phyloP scores from a whole-genome alignment of 2,113 vertebrate genomes.

The Columba livia region DNA sequence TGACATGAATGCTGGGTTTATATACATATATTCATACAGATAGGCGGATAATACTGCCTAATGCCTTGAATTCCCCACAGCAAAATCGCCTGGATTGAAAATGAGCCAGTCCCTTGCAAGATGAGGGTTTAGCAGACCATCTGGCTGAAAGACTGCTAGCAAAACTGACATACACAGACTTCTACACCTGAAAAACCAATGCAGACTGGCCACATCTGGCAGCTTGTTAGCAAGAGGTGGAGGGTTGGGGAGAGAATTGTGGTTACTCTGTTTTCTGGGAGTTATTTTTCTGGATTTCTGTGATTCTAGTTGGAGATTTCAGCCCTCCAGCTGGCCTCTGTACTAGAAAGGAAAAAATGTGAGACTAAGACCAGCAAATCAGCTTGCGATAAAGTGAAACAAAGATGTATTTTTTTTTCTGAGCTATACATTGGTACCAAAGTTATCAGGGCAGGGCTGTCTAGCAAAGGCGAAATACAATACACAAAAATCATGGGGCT shows the following conservation, averaged over 20 bases:
- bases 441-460: background rate
- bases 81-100: background rate
- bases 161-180: background rate
- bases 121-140: conserved; percentile 18
- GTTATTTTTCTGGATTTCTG: background rate
- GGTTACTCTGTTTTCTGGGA: background rate
- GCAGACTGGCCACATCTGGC: background rate
- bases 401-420: background rate
- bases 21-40: background rate
- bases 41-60: background rate
- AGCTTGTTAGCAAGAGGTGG: background rate
- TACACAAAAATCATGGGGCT: background rate
- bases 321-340: background rate
- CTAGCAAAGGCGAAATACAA: background rate
- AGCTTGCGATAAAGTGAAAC: background rate
- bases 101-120: background rate
- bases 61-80: background rate
- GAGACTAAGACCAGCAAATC: background rate
- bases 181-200: background rate
- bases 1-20: conserved; percentile 8
- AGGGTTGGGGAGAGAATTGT: background rate
- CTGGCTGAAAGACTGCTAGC: background rate
- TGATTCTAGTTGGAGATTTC: background rate
- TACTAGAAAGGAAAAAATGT: background rate
- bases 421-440: background rate